Base-by-base conservation (phyloP, 2,113 vertebrate genomes). In the Melanotaenia duboulayi region DNA sequence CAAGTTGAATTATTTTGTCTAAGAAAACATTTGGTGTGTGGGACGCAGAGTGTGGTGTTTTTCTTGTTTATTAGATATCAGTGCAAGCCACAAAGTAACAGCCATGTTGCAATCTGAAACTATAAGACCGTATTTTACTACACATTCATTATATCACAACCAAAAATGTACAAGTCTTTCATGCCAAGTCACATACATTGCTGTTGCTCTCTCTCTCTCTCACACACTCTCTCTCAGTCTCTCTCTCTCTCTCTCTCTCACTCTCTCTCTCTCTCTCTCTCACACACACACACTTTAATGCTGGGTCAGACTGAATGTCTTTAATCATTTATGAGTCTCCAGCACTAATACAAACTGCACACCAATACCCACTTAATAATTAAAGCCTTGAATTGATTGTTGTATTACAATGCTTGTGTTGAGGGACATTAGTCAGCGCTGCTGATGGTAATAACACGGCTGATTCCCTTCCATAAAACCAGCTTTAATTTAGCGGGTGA, bases 321-420 rank as follows among this genome's bases (percentile, higher is more conserved):
- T 89, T 55, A 87, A 90, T 88, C 60, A 88, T 91, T 86, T 80
- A 90, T 83, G 86, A 85, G 79, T 71, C 74, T 70, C 65, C 37
- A 55, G 72, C 61, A 49, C 81, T 87, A 87, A 89, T 87, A 74
- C 82, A 81, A 87, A 84, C 80, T 50, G 60, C 81, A 83, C 78
- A 89, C 63, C 65, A 66, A 86, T 75, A 76, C 65, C 78, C 81
- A 72, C 79, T 91, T 81, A 91, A 91, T 91, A 89, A 90, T 91
- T 89, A 86, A 90, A 90, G 84, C 56, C 76, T 58, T 12, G 14
- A 80, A 91, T 90, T 86, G 89, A 91, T 88, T 87, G 84, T 87
- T 85, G 80, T 83, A 90, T 83, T 80, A 86, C 73, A 79, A 76
- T 79, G 76, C 76, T 84, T 81, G 85, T 62, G 82, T 85, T 88